phyloP scores from a whole-genome alignment of 2,888 invertebrate genomes.

The Dyspetes luteomarginatus region DNA sequence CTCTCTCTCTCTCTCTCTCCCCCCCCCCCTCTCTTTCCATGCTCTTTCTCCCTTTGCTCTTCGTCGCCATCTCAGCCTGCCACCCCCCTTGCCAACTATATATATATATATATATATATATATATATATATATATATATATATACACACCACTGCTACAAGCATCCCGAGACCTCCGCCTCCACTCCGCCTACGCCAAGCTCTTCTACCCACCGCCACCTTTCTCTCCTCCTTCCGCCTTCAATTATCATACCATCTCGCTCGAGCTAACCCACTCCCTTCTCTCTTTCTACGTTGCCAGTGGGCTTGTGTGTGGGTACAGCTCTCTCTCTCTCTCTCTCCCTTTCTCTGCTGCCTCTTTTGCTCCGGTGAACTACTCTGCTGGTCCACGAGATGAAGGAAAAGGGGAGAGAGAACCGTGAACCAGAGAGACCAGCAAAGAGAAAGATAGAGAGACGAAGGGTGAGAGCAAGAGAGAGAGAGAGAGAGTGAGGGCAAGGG shows the following conservation, averaged over 20 bases:
- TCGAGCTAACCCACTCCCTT: conserved; percentile 63
- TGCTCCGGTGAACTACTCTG: conserved; percentile 62
- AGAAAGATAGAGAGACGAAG: conserved; percentile 49
- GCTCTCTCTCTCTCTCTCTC: conserved; percentile 40
- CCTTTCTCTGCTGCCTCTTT: too few species aligned
- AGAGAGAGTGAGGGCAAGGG: conserved; percentile 48
- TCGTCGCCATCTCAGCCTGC: conserved; percentile 69
- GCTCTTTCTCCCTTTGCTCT: conserved; percentile 63
- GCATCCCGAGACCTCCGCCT: conserved; percentile 70
- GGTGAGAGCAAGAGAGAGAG: conserved; percentile 44
- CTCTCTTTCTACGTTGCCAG: conserved; percentile 41
- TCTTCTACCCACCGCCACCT: conserved; percentile 56
- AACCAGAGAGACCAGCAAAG: conserved; percentile 51
- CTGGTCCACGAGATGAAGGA: conserved; percentile 49
- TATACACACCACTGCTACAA: conserved; percentile 68
- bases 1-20: conserved; percentile 67
- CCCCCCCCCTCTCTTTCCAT: conserved; percentile 62
- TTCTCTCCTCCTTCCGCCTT: conserved; percentile 72
- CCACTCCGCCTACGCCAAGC: conserved; percentile 63
- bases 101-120: too few species aligned
- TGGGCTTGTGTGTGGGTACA: conserved; percentile 40
- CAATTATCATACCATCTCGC: conserved; percentile 74
- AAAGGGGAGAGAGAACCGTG: conserved; percentile 54
- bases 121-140: too few species aligned
- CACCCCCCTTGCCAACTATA: conserved; percentile 67